Evolutionary conservation across 2,888 invertebrate species (phyloP).

Genomic region (Orthosia incerta): DNA sequence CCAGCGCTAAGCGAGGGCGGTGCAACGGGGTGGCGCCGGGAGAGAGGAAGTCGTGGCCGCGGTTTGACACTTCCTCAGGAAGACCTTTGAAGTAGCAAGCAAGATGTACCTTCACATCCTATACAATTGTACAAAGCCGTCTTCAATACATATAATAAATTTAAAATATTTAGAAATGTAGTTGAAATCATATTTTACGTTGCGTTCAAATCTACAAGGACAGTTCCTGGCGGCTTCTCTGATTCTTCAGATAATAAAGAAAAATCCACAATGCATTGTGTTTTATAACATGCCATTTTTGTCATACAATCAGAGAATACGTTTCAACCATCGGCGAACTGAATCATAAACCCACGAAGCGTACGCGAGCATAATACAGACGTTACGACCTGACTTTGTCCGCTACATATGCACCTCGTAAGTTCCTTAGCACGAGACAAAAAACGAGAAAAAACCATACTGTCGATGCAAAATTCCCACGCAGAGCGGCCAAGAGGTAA

Average conservation of each 20-base stretch:
- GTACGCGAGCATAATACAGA: constrained; percentile 65
- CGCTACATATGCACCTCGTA: constrained; percentile 65
- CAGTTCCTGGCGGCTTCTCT: neutral
- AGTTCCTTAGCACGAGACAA: constrained; percentile 82
- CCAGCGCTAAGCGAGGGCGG: constrained; percentile 71
- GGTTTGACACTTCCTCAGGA: constrained; percentile 91
- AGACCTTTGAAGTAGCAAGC: constrained; percentile 86
- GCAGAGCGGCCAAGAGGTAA: constrained; percentile 77
- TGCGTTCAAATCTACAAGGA: neutral
- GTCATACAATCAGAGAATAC: constrained; percentile 32
- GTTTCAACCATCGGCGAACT: constrained; percentile 31
- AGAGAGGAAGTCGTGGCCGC: constrained; percentile 86
- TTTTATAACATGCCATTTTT: constrained; percentile 27
- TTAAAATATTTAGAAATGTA: constrained; percentile 51
- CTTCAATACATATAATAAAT: too few species aligned
- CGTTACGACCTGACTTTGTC: constrained; percentile 66
- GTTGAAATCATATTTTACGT: constrained; percentile 8
- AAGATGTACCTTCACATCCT: constrained; percentile 72
- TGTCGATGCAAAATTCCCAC: constrained; percentile 83
- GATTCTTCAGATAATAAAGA: constrained; percentile 19
- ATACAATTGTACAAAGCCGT: constrained; percentile 53
- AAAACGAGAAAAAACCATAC: constrained; percentile 75
- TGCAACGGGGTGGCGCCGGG: constrained; percentile 70
- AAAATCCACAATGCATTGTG: constrained; percentile 19
- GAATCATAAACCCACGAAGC: constrained; percentile 49